A percentile compares a stretch with the other conserved stretches of the same genome.
phyloP scores from a whole-genome alignment of 1,140 invertebrate species.

The Musca vetustissima region DNA sequence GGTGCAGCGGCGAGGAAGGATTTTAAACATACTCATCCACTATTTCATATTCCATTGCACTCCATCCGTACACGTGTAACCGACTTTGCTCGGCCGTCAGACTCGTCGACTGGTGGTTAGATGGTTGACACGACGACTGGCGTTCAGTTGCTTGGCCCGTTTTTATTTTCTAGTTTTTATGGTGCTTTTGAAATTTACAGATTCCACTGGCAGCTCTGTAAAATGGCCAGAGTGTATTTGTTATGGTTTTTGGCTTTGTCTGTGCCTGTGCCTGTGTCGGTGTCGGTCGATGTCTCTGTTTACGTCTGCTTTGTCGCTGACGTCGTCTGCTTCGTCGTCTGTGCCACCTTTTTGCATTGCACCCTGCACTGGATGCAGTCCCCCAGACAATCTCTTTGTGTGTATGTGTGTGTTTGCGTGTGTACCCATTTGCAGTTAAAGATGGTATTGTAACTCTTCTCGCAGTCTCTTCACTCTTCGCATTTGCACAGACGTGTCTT shows the following conservation, averaged over 20 bases:
- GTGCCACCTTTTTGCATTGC: background rate
- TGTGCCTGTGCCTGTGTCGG: background rate
- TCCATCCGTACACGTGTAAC: slow-evolving; percentile 7
- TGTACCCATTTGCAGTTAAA: background rate
- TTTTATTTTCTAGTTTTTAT: slow-evolving; percentile 12
- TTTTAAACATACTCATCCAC: no score
- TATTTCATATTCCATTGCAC: slow-evolving; percentile 21
- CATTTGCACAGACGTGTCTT: no score
- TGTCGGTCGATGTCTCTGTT: background rate
- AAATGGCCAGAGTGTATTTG: slow-evolving; percentile 7
- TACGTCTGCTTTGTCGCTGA: background rate
- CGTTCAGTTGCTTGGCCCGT: slow-evolving; percentile 18
- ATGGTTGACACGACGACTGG: background rate
- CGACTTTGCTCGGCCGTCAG: slow-evolving; percentile 3
- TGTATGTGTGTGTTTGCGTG: background rate
- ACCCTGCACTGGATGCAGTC: no score
- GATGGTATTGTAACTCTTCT: no score
- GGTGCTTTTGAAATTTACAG: slow-evolving; percentile 8
- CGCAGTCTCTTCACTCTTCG: no score
- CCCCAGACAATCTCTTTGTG: slow-evolving; percentile 10
- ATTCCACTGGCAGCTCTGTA: slow-evolving; percentile 11
- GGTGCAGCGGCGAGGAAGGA: no score
- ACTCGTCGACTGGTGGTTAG: slow-evolving; percentile 15
- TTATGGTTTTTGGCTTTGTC: background rate
- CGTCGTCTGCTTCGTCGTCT: background rate